phyloP scores from a whole-genome alignment of 92 coral and sea anemone genomes.

The Chrysogorgia sp. region DNA sequence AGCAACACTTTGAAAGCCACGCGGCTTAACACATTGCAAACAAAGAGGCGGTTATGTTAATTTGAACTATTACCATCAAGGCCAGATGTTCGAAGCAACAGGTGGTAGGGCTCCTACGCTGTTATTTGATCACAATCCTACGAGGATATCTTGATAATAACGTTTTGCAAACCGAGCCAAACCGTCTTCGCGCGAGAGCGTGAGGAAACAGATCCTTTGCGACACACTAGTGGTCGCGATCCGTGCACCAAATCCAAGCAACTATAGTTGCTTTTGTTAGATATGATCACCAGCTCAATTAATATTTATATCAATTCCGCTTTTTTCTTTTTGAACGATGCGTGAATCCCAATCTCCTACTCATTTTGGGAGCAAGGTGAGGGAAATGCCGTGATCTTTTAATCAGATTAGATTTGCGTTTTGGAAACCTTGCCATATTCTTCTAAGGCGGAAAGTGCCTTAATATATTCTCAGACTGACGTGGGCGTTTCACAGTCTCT shows the following conservation, averaged over 20 bases:
- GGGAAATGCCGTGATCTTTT: not conserved
- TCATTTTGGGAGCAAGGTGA: slow-evolving; percentile 8
- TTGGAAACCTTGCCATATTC: not conserved
- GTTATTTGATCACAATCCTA: not conserved
- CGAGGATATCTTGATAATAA: not conserved
- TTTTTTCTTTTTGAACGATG: not conserved
- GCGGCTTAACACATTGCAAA: slow-evolving; percentile 40
- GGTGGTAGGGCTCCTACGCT: slow-evolving; percentile 16
- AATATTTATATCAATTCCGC: slow-evolving; percentile 18
- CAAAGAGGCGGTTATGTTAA: slow-evolving; percentile 25
- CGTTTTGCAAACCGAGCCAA: not conserved
- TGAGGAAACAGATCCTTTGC: not conserved
- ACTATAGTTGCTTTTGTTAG: not conserved
- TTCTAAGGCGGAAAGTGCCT: not conserved
- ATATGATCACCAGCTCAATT: slow-evolving; percentile 19
- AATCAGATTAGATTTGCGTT: not conserved
- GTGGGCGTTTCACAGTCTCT: slow-evolving; percentile 36
- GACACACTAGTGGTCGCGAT: too few species aligned
- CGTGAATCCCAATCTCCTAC: not conserved
- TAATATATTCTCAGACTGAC: slow-evolving; percentile 28
- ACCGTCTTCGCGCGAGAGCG: too few species aligned
- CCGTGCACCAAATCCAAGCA: not conserved
- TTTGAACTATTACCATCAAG: slow-evolving; percentile 16
- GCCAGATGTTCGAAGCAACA: slow-evolving; percentile 46
- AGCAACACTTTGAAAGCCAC: slow-evolving; percentile 27